phyloP scores from a whole-genome alignment of 2,113 vertebrate genomes.

The Sylvicapra grimmia region DNA sequence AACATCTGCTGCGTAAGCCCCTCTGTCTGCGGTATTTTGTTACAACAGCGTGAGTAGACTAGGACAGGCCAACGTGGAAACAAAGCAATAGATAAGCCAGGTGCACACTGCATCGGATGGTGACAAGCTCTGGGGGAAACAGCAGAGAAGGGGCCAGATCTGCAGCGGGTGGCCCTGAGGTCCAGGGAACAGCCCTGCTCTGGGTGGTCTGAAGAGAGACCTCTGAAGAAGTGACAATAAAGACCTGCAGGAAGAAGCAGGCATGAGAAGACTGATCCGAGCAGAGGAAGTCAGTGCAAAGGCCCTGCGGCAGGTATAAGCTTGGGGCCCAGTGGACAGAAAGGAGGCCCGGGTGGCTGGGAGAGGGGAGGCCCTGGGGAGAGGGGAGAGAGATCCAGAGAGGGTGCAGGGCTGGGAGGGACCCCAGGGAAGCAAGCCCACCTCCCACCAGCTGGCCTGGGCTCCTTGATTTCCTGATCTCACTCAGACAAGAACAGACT shows the following conservation, averaged over 20 bases:
- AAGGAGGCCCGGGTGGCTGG: not conserved
- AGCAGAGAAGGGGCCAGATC: not conserved
- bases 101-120: fast-evolving
- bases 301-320: not conserved
- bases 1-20: not conserved
- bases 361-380: not conserved
- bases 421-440: not conserved
- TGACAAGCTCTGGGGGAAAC: fast-evolving
- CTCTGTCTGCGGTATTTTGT: not conserved
- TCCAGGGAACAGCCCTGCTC: not conserved
- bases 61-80: fast-evolving
- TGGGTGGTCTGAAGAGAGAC: not conserved
- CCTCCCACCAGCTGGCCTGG: not conserved
- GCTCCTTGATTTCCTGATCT: not conserved
- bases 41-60: not conserved
- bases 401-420: not conserved
- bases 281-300: not conserved
- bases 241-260: not conserved
- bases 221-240: not conserved
- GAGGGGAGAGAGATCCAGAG: too few relatives aligned
- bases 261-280: fast-evolving
- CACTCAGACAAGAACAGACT: not conserved
- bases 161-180: not conserved
- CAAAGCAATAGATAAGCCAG: not conserved
- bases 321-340: not conserved